Conservation (phyloP, 2,888 invertebrate species). For the Acrobasis suavella region DNA sequence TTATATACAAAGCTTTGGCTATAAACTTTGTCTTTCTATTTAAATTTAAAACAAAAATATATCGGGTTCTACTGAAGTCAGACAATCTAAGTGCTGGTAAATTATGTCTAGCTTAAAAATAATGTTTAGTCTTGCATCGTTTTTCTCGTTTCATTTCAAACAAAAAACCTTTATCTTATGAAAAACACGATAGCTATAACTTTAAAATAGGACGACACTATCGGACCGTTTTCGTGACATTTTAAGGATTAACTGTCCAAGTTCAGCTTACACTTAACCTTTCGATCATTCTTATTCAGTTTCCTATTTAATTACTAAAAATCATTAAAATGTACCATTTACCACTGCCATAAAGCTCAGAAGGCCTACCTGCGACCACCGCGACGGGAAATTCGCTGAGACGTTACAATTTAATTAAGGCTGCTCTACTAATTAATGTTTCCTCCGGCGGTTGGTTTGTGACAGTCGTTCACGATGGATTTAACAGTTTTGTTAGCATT, state of each 20-base stretch:
- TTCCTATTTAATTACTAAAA: constrained; percentile 37
- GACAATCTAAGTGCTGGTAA: too few species aligned
- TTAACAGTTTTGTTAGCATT: constrained; percentile 50
- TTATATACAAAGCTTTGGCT: background rate
- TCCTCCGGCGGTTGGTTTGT: constrained; percentile 46
- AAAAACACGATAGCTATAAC: too few species aligned
- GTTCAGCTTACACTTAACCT: background rate
- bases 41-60: background rate
- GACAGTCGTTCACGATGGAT: constrained; percentile 49
- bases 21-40: background rate
- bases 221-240: too few species aligned
- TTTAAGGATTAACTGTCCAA: background rate
- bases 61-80: too few species aligned
- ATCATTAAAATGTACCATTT: constrained; percentile 59
- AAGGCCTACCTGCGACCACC: constrained; percentile 65
- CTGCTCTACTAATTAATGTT: constrained; percentile 59
- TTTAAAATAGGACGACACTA: too few species aligned
- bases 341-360: constrained; percentile 52
- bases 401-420: constrained; percentile 79
- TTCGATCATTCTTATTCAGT: background rate
- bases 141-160: too few species aligned
- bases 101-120: too few species aligned
- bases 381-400: constrained; percentile 69
- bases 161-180: too few species aligned
- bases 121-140: too few species aligned